Conservation (phyloP, 2,113 vertebrate species). For the Pholis gunnellus region DNA sequence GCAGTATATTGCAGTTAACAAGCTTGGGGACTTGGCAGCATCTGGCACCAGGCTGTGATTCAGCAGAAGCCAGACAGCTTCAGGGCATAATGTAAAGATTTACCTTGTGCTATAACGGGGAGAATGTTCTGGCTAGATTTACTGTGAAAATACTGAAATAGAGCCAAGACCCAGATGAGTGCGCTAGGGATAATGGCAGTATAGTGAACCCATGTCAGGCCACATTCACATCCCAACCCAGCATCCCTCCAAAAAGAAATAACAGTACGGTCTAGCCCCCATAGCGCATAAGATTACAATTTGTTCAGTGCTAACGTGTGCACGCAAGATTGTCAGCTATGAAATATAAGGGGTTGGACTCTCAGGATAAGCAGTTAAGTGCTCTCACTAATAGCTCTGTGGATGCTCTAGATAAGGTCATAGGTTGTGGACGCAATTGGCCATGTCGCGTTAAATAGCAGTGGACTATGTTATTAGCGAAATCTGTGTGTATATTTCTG, state of each 20-base stretch:
- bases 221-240: slow-evolving; percentile 14
- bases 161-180: slow-evolving; percentile 12
- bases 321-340: neutral
- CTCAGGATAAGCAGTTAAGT: slow-evolving; percentile 26
- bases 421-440: slow-evolving; percentile 32
- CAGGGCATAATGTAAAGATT: slow-evolving; percentile 58
- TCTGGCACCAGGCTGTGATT: slow-evolving; percentile 50
- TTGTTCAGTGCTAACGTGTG: slow-evolving; percentile 40
- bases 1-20: slow-evolving; percentile 49
- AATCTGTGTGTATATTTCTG: neutral
- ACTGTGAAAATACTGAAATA: slow-evolving; percentile 55
- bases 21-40: slow-evolving; percentile 36
- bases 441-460: slow-evolving; percentile 40
- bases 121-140: slow-evolving; percentile 42
- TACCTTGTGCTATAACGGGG: slow-evolving; percentile 32
- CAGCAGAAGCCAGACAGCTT: slow-evolving; percentile 47
- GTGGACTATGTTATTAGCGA: slow-evolving; percentile 35
- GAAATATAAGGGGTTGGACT: slow-evolving; percentile 20
- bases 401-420: slow-evolving; percentile 43
- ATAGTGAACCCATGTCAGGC: slow-evolving; percentile 23
- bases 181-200: neutral
- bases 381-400: slow-evolving; percentile 18
- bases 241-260: slow-evolving; percentile 1
- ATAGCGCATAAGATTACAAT: slow-evolving; percentile 28
- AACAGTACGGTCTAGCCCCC: slow-evolving; percentile 27